Evolutionary conservation across 1,140 invertebrate species (phyloP).

Genomic region (Drosophila melanogaster): Release_6_plus_ISO1_MT NC_004354.4:6080501-6081000

Average conservation of each 20-base stretch:
- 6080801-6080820: conserved; percentile 36
- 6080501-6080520: background rate
- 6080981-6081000: background rate
- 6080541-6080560: background rate
- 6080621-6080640: conserved; percentile 22
- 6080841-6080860: conserved; percentile 30
- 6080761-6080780: conserved; percentile 11
- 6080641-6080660: conserved; percentile 28
- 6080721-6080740: conserved; percentile 1
- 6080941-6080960: background rate
- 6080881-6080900: conserved; percentile 4
- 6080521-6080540: background rate
- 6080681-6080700: conserved; percentile 60
- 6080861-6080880: conserved; percentile 1
- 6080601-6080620: background rate
- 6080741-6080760: conserved; percentile 13
- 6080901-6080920: background rate
- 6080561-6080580: background rate
- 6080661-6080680: conserved; percentile 34
- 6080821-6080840: conserved; percentile 63
- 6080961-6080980: conserved; percentile 1
- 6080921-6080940: background rate
- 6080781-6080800: conserved; percentile 45
- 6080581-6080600: conserved; percentile 17
- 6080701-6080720: conserved; percentile 16